Conservation (phyloP, 2,888 invertebrate species). For the Spodoptera picta region DNA sequence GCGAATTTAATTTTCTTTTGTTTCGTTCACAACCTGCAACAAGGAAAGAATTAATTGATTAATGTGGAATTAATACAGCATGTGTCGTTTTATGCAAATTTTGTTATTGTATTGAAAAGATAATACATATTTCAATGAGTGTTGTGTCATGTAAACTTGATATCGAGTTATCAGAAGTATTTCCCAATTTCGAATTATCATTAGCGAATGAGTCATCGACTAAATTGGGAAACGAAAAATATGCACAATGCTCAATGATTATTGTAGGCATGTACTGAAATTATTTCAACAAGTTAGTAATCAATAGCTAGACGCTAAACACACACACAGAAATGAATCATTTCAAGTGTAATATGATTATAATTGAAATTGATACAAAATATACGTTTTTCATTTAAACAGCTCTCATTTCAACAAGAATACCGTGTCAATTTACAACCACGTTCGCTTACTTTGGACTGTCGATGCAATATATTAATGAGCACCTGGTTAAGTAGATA, state of each 20-base stretch:
- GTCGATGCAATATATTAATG: not conserved
- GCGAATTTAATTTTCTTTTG: constrained; percentile 16
- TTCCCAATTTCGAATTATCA: constrained; percentile 7
- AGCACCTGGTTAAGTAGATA: constrained; percentile 28
- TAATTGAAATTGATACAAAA: too few relatives aligned
- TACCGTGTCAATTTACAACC: constrained; percentile 23
- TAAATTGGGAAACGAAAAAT: not conserved
- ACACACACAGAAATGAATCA: not conserved
- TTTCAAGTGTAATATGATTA: not conserved
- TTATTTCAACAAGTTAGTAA: too few relatives aligned
- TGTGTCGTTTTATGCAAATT: constrained; percentile 10
- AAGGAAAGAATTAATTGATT: constrained; percentile 42
- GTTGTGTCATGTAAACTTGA: constrained; percentile 1
- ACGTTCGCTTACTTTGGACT: constrained; percentile 8
- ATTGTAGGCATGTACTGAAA: too few relatives aligned
- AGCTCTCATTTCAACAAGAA: constrained; percentile 1
- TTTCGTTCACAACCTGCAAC: constrained; percentile 54
- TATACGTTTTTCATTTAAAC: not conserved
- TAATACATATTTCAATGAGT: not conserved
- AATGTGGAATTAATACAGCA: constrained; percentile 7
- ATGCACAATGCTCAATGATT: not conserved
- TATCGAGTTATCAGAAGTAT: constrained; percentile 16
- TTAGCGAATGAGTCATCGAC: not conserved
- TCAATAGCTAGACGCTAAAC: too few relatives aligned
- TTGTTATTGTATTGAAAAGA: constrained; percentile 11